Percentiles rank a stretch among this genome's conserved stretches.
phyloP scores from a whole-genome alignment of 2,113 vertebrate genomes.

The Pagrus major region DNA sequence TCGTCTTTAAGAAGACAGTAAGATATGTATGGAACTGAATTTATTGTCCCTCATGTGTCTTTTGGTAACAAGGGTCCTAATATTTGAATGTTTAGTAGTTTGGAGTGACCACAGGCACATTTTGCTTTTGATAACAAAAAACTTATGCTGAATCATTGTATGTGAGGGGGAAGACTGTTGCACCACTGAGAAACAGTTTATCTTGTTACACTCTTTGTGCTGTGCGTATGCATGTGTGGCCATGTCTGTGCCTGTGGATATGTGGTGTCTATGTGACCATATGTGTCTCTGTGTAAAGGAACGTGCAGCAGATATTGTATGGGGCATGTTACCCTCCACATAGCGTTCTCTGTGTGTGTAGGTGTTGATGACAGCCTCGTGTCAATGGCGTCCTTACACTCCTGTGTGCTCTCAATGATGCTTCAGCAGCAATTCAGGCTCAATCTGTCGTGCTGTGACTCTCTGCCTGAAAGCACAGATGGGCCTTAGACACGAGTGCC shows the following conservation, averaged over 20 bases:
- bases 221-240: background rate
- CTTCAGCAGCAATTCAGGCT: slow-evolving; percentile 53
- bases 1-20: background rate
- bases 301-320: background rate
- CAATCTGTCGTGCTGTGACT: slow-evolving; percentile 39
- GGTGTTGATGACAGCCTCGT: slow-evolving; percentile 39
- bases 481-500: slow-evolving; percentile 46
- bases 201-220: background rate
- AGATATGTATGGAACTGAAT: background rate
- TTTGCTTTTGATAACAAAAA: background rate
- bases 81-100: background rate
- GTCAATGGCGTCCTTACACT: slow-evolving; percentile 23
- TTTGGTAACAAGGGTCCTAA: background rate
- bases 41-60: background rate
- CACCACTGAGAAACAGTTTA: background rate
- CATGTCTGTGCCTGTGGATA: background rate
- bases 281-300: slow-evolving; percentile 11
- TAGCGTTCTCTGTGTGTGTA: slow-evolving; percentile 34
- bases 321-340: slow-evolving; percentile 5
- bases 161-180: background rate
- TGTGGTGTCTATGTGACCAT: background rate
- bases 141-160: background rate
- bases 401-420: slow-evolving; percentile 35
- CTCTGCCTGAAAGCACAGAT: slow-evolving; percentile 62
- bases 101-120: background rate